Conservation (phyloP, 2,888 invertebrate genomes). For the Microplitis manilae region DNA sequence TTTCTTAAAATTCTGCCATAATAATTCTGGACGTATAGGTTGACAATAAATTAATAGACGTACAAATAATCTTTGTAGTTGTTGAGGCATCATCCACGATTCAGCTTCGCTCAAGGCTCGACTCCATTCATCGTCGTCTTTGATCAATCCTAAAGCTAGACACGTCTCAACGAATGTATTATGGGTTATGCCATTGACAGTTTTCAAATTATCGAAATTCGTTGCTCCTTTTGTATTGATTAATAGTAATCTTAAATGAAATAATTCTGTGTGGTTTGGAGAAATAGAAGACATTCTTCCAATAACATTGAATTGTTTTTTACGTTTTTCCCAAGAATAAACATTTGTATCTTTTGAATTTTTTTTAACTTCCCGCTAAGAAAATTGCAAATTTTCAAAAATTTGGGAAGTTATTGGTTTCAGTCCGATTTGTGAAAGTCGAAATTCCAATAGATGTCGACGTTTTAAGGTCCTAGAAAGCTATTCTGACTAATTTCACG, state of each 20-base stretch:
- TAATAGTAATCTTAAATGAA: slow-evolving; percentile 1
- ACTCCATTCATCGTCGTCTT: slow-evolving; percentile 50
- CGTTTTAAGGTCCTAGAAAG: no score
- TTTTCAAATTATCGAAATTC: not conserved
- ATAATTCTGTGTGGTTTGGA: slow-evolving; percentile 18
- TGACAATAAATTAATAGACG: slow-evolving; percentile 52
- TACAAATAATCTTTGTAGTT: slow-evolving; percentile 59
- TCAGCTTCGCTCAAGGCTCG: slow-evolving; percentile 34
- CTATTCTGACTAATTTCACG: no score
- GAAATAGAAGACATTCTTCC: not conserved
- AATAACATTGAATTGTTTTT: not conserved
- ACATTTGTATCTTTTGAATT: no score
- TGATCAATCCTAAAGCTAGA: slow-evolving; percentile 52
- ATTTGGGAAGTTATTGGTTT: no score
- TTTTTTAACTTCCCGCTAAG: no score
- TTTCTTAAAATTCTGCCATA: slow-evolving; percentile 54
- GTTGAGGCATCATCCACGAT: slow-evolving; percentile 55
- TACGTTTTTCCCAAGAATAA: not conserved
- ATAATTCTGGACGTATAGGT: slow-evolving; percentile 46
- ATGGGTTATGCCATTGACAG: not conserved
- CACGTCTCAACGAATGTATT: slow-evolving; percentile 53
- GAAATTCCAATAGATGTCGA: no score
- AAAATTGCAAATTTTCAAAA: no score
- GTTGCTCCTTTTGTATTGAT: slow-evolving; percentile 9
- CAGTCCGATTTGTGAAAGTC: no score